Evolutionary conservation across 2,797 vertebrate species (phyloP).

Genomic region (Halcyon chelicuti): DNA sequence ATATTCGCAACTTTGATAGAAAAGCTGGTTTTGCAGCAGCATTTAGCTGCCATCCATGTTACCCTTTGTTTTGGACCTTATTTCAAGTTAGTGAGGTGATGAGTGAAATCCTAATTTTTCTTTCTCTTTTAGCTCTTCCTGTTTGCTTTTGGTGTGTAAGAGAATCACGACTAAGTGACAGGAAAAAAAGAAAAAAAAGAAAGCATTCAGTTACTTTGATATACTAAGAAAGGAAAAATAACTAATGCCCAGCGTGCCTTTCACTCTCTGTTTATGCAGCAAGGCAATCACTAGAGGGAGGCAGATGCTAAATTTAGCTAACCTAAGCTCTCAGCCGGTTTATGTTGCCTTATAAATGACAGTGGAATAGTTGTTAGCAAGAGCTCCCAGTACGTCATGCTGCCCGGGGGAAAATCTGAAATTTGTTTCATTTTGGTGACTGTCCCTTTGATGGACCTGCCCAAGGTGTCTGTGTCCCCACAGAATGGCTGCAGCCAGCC

Average conservation of each 20-base stretch:
- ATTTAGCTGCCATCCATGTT: neutral
- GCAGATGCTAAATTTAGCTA: neutral
- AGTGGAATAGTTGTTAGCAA: neutral
- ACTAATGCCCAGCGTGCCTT: neutral
- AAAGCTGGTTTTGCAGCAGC: neutral
- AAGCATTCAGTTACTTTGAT: neutral
- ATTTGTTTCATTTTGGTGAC: neutral
- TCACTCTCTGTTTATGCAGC: neutral
- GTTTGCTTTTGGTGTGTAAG: accelerated
- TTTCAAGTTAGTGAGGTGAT: neutral
- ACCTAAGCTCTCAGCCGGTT: neutral
- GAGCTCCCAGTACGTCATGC: neutral
- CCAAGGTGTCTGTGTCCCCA: neutral
- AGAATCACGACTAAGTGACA: neutral
- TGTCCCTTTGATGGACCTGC: neutral
- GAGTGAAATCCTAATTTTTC: neutral
- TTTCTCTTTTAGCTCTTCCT: neutral
- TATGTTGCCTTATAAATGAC: neutral
- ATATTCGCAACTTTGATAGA: neutral
- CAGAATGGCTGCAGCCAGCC: neutral
- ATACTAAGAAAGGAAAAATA: neutral
- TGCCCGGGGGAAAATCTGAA: neutral
- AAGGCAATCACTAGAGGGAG: constrained; percentile 33
- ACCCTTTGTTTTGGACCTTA: neutral
- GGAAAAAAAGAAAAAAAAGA: neutral